Evolutionary conservation across 2,888 invertebrate species (phyloP).

Genomic region (Eupithecia subfuscata): DNA sequence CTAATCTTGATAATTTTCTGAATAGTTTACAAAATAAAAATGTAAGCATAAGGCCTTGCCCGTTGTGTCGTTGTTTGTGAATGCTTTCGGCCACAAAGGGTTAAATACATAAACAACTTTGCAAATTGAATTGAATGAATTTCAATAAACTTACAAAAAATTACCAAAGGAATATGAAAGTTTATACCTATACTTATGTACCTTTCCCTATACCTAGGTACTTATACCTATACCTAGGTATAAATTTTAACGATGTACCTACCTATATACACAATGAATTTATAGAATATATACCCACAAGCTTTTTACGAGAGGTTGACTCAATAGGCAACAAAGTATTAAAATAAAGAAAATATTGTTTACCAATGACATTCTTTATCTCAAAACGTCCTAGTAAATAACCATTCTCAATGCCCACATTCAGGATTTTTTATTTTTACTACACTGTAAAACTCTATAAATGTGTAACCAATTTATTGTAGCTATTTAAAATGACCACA

Average conservation of each 20-base stretch:
- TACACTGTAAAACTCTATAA: slow-evolving; percentile 63
- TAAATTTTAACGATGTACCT: too few species aligned
- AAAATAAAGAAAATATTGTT: slow-evolving; percentile 47
- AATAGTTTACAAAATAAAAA: not conserved
- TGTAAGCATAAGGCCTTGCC: not conserved
- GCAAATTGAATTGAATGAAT: not conserved
- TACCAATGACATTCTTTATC: slow-evolving; percentile 40
- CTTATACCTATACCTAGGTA: too few species aligned
- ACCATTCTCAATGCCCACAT: slow-evolving; percentile 46
- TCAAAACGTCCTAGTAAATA: slow-evolving; percentile 46
- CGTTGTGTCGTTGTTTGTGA: not conserved
- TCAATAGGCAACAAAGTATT: slow-evolving; percentile 44
- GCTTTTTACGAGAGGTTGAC: slow-evolving; percentile 18
- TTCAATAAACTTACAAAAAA: not conserved
- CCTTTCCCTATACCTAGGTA: too few species aligned
- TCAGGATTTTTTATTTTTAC: slow-evolving; percentile 54
- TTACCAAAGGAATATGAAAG: too few species aligned
- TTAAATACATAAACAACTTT: not conserved
- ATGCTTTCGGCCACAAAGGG: not conserved
- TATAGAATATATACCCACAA: not conserved
- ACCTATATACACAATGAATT: too few species aligned
- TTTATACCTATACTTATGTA: too few species aligned
- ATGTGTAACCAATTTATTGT: slow-evolving; percentile 63
- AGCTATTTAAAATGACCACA: slow-evolving; percentile 57
- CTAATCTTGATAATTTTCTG: slow-evolving; percentile 14